Base-by-base conservation (phyloP, 1,140 invertebrate genomes). In the Drosophila sp. region DNA sequence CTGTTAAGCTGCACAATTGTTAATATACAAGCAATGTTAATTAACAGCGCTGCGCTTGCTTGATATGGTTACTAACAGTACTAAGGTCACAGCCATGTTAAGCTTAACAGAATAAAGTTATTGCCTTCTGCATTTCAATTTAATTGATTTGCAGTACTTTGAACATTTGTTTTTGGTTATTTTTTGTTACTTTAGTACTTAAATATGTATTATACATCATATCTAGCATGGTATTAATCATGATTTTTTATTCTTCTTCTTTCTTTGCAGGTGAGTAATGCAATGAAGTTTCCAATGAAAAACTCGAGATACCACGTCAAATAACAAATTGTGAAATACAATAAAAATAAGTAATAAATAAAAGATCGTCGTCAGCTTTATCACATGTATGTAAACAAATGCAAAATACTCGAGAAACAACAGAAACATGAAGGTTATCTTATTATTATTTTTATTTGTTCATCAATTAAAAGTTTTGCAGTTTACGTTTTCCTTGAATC, bases 401-500 rank as follows among this genome's bases (percentile, higher is more conserved):
- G 72, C 62, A 51, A 74, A 70, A 53, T 40, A 70, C 50, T 57
- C 48, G 45, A 43, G n/a, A 59, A 69, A 46, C 61, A 50, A 41
- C 64, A 61, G 21, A 40, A 50, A 21, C 27, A 54, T 73, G 78
- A 83, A 83, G 80, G 80, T 83, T 83, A 72, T 72, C 76, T 66
- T 69, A 79, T 83, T 69, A 79, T 83, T 72, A 65, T 76, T 72
- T 82, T 67, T 69, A 83, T 83, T 82, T 83, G 83, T 62, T 58
- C 80, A 79, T 83, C 78, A 81, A 78, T 78, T 63, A 82, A 57
- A 78, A 78, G 66, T 81, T 81, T 70, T 50, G 63, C 79, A 76
- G 32, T 50, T 32, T 73, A 29, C 57, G 61, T 66, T 80, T 80
- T 79, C 71, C 81, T 77, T 81, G 78, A 81, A 80, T 66, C 73